Conservation (phyloP, 2,888 invertebrate species). For the Perithous albicinctus region DNA sequence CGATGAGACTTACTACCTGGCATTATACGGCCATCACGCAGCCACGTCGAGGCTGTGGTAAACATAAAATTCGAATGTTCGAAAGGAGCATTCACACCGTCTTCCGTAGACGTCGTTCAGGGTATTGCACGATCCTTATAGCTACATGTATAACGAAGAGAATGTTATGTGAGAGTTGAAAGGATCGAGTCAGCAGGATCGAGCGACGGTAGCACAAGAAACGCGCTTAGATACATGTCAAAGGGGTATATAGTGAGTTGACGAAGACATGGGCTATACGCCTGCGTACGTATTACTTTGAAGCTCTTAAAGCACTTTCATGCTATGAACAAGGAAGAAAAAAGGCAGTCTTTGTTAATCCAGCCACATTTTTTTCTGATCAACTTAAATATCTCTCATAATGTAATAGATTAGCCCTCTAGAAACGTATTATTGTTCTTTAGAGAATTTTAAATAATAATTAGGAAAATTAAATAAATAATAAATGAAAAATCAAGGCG, state of each 20-base stretch:
- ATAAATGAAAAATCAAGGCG: no score
- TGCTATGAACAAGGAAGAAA: not conserved
- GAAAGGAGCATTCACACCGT: not conserved
- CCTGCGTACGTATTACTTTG: not conserved
- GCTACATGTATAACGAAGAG: not conserved
- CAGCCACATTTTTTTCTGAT: not conserved
- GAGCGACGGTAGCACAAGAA: not conserved
- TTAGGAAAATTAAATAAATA: no score
- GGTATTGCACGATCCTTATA: not conserved
- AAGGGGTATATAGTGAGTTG: not conserved
- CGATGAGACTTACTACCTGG: not conserved
- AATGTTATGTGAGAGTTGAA: not conserved
- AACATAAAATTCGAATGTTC: not conserved
- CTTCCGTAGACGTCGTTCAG: not conserved
- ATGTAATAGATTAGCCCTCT: no score
- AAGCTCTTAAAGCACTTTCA: conserved; percentile 40
- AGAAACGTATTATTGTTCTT: no score
- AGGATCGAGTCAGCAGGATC: not conserved
- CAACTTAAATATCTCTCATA: no score
- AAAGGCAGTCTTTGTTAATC: not conserved
- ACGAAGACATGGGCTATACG: not conserved
- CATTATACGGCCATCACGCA: not conserved
- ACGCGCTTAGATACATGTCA: not conserved
- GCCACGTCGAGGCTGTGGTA: not conserved
- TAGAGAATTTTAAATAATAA: no score